Evolutionary conservation across 2,888 invertebrate species (phyloP), one percentile per base, ranked within the genome.

Genomic region (Ischnura elegans): DNA sequence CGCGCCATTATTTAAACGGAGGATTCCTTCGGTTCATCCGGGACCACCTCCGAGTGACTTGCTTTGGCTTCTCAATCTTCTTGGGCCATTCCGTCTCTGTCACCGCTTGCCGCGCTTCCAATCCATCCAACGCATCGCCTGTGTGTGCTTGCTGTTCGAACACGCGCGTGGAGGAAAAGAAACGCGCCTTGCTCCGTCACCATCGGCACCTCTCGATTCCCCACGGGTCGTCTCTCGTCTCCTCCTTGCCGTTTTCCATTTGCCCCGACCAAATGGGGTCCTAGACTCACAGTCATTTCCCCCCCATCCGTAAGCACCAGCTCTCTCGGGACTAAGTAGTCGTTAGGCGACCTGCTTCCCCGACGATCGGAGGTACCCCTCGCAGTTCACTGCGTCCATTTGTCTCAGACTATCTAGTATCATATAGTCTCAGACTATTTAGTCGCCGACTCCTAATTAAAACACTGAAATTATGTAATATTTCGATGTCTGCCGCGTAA

Each of bases 251-350:
- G 84, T 36, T 16, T 85, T 87, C 55, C 87, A 87, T 87, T 87
- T 87, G 45, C 87, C 55, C 87, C 36, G 87, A 36, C 87, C 87
- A 87, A 87, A 87, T 87, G 87, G 87, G 87, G 87, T 55, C 87
- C 87, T 21, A 47, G 46, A 45, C 87, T 8, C 21, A 55, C 21
- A 25, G 46, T 36, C 25, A 29, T 19, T 25, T 42, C 16, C 85
- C 85, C 85, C 85, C 85, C 85, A 85, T 25, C 13, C 84, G 13
- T n/a, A n/a, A n/a, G n/a, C n/a, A n/a, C 84, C 84, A n/a, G n/a
- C 36, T 36, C 42, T 3, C 85, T 36, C 85, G 21, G 85, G 43
- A 61, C 21, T 6, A 21, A 61, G 61, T 25, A 47, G 25, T 61
- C 25, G 61, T 61, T 21, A 19, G 61, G 0, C 25, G 16, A 61